Base-by-base conservation (phyloP, 1,140 invertebrate species). In the Drosophila aff. region DNA sequence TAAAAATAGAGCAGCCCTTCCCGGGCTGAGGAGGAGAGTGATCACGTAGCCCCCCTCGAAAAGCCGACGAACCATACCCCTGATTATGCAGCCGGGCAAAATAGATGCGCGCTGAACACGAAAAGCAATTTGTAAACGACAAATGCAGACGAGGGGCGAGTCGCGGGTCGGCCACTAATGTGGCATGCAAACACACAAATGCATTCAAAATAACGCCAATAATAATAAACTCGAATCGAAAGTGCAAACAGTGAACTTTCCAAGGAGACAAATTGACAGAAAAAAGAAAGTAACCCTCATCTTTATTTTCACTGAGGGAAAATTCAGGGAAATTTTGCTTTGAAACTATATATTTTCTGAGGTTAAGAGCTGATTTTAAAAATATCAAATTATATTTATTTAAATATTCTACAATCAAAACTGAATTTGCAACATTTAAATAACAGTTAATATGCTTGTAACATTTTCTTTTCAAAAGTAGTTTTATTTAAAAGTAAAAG, bases 61-160 rank as follows among this genome's bases (percentile, higher is more conserved):
- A 21, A 18, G 31, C 23, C 46, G 18, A n/a, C 23, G 11, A 46
- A 9, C 47, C 53, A 64, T 46, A 62, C 78, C 85, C 80, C 77
- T 84, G 84, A 89, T 89, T 89, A 89, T 89, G 84, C 84, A 90
- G 81, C 77, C 62, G 59, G 55, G 78, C 84, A 79, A 82, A 90
- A 89, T 90, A 74, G 78, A 89, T 89, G 86, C 65, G 71, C 73
- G 81, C 58, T 60, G 79, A 90, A 89, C 85, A 89, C 85, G 85
- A 90, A 89, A 89, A 90, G 63, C 85, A 89, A 89, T 89, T 89
- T 89, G 86, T 89, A 90, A 89, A 90, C 79, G 81, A 90, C 85
- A 90, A 85, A 79, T 81, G 79, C 84, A 84, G 65, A 67, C 15
- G 28, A 33, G 41, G 40, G 44, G 28, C 16, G 49, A 43, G 49